Percentiles rank a stretch among this genome's conserved stretches.
Evolutionary conservation across 2,797 vertebrate genomes (phyloP).

Genomic region (Myiotriccus ornatus): DNA sequence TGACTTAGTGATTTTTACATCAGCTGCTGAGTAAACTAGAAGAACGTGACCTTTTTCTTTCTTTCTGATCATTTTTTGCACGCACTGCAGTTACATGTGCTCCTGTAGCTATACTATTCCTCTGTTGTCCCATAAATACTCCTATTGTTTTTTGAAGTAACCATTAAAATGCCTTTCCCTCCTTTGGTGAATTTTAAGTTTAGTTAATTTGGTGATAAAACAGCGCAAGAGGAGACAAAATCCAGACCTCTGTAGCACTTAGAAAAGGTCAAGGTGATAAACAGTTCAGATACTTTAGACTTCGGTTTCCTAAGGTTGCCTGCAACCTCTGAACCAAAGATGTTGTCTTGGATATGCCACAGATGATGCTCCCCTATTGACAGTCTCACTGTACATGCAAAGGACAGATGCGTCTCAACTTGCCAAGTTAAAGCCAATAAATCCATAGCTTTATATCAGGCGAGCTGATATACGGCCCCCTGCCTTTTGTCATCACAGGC

Average conservation of each 20-base stretch:
- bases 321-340: slow-evolving; percentile 68
- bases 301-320: slow-evolving; percentile 64
- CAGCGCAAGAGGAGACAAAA: slow-evolving; percentile 23
- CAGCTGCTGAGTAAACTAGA: slow-evolving; percentile 37
- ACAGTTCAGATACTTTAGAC: slow-evolving; percentile 44
- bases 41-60: slow-evolving; percentile 42
- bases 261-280: slow-evolving; percentile 62
- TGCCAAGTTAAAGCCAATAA: slow-evolving; percentile 84
- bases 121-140: slow-evolving; percentile 2
- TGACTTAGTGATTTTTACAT: slow-evolving; percentile 49
- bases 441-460: slow-evolving; percentile 80
- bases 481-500: slow-evolving; percentile 83
- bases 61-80: slow-evolving; percentile 29
- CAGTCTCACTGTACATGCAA: slow-evolving; percentile 57
- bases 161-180: slow-evolving; percentile 4
- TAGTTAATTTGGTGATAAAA: slow-evolving; percentile 40
- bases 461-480: slow-evolving; percentile 79
- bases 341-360: slow-evolving; percentile 27
- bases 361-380: slow-evolving; percentile 69
- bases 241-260: slow-evolving; percentile 19
- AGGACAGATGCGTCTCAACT: slow-evolving; percentile 81
- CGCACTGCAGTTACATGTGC: neutral
- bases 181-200: neutral
- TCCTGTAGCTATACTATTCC: neutral
- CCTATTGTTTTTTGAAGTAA: slow-evolving; percentile 6